Percentiles rank a stretch among this genome's conserved stretches.
Evolutionary conservation across 2,888 invertebrate species (phyloP).

Genomic region (Stegana nigrithorax): DNA sequence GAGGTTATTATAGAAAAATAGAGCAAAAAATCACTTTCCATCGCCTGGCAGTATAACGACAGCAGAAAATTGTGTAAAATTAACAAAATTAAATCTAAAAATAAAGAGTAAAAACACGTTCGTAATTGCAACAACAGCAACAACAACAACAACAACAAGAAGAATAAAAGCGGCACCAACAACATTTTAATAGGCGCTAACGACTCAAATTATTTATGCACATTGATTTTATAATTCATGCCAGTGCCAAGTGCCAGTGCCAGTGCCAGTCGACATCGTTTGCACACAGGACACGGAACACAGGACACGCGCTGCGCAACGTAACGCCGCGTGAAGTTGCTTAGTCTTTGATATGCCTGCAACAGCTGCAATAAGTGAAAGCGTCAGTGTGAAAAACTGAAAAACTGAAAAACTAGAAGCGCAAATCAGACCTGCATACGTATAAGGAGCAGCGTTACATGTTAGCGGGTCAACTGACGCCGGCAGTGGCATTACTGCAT

Average conservation of each 20-base stretch:
- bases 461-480: conserved; percentile 66
- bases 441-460: conserved; percentile 55
- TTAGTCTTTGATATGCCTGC: conserved; percentile 6
- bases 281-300: not conserved
- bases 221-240: conserved; percentile 53
- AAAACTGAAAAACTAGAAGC: conserved; percentile 1
- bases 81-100: conserved; percentile 5
- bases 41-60: not conserved
- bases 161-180: too few relatives aligned
- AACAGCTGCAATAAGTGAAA: not conserved
- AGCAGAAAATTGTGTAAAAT: not conserved
- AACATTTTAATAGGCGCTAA: too few relatives aligned
- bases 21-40: not conserved
- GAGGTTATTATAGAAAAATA: conserved; percentile 28
- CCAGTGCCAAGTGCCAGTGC: too few relatives aligned
- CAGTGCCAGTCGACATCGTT: too few relatives aligned
- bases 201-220: conserved; percentile 58
- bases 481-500: conserved; percentile 63
- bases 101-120: too few relatives aligned
- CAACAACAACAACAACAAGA: conserved; percentile 22
- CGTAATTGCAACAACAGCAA: conserved; percentile 22
- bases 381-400: not conserved
- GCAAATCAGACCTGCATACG: conserved; percentile 31
- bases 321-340: not conserved
- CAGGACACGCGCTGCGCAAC: conserved; percentile 20